Evolutionary conservation across 1,140 invertebrate species (phyloP), one percentile per base, ranked within the genome.

Genomic region (Archivesica marissinica): DNA sequence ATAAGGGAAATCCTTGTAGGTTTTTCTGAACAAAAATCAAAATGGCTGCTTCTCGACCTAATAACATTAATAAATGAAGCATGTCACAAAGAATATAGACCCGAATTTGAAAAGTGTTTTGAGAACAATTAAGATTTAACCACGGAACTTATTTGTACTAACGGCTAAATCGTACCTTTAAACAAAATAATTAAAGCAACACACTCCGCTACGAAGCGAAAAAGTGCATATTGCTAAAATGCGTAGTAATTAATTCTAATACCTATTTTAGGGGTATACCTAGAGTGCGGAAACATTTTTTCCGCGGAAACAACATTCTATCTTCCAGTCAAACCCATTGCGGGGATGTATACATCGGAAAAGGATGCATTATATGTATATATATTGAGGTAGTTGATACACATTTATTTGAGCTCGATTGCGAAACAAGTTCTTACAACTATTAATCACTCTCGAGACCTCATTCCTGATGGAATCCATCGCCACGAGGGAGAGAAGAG

Each of bases 11-110:
- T 88, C 85, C 78, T 87, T 72, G 28, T 87, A 35, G 72, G 74
- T 86, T 88, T 76, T 88, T 85, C 54, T 64, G 28, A 82, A 47
- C 44, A 59, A 77, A 52, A 87, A 81, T 76, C 87, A 88, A 88
- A 75, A 88, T 88, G 87, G 87, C 87, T 85, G 76, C 80, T 74
- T 64, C 59, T 81, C 39, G 41, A 47, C 68, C 68, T 44, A 30
- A 47, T 72, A 72, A 47, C 68, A 28, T 28, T 50, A 30, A 23
- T n/a, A 72, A 72, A 25, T 2, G 68, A 50, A 72, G 44, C 68
- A 50, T 52, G 15, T 25, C 17, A 2, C 23, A 13, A 30, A 50
- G 33, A 50, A 72, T 0, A 25, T 72, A 72, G 44, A 33, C 4
- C 68, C 1, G 20, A 11, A 39, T 30, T 11, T 61, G 15, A 38